phyloP scores from a whole-genome alignment of 2,888 invertebrate genomes.

The Plebejus melissa region DNA sequence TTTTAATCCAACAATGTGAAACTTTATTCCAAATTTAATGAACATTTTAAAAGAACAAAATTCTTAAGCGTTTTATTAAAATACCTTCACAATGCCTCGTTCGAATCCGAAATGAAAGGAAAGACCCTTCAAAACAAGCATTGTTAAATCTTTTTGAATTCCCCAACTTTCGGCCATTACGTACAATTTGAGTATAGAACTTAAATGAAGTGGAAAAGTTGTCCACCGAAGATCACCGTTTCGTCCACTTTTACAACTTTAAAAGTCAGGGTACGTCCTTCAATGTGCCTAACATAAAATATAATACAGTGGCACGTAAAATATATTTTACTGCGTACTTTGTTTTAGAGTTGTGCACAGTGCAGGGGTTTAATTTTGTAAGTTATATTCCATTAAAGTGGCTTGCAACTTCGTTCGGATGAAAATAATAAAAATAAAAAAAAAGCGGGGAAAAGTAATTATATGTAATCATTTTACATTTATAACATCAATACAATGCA shows the following conservation, averaged over 20 bases:
- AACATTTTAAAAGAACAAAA: slow-evolving; percentile 27
- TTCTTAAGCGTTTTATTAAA: slow-evolving; percentile 37
- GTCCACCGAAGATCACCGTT: slow-evolving; percentile 59
- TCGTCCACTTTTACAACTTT: slow-evolving; percentile 37
- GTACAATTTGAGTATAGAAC: slow-evolving; percentile 74
- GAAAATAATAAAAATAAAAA: too few species aligned
- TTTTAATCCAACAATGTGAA: neutral
- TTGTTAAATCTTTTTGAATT: slow-evolving; percentile 76
- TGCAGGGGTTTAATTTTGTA: neutral
- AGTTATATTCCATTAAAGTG: neutral
- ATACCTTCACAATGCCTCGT: slow-evolving; percentile 47
- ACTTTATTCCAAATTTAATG: slow-evolving; percentile 22
- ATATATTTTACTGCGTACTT: neutral
- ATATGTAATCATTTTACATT: too few species aligned
- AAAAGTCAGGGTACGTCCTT: slow-evolving; percentile 38
- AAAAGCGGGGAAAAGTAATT: too few species aligned
- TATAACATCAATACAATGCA: too few species aligned
- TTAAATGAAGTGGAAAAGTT: slow-evolving; percentile 78
- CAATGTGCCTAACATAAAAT: neutral
- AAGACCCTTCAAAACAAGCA: slow-evolving; percentile 70
- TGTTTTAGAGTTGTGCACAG: neutral
- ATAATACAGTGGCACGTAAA: slow-evolving; percentile 11
- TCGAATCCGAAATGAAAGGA: slow-evolving; percentile 55
- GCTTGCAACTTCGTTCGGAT: too few species aligned
- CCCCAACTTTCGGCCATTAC: slow-evolving; percentile 70